phyloP scores from a whole-genome alignment of 2,113 vertebrate species.

The Sylvietta virens region DNA sequence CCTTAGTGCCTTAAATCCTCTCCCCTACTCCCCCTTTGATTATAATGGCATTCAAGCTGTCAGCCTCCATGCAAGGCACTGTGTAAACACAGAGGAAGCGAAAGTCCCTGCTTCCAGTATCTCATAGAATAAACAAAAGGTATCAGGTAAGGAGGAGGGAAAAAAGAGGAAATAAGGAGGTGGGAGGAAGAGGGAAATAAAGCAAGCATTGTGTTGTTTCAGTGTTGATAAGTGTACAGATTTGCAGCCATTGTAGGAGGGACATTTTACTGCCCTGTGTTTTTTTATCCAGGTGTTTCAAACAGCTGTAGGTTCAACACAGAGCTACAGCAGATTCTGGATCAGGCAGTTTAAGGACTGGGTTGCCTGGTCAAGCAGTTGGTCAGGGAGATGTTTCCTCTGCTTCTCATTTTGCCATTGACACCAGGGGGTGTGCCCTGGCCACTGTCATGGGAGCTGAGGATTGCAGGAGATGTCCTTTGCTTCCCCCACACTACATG shows the following conservation, averaged over 20 bases:
- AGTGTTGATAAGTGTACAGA: background rate
- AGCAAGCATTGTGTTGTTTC: background rate
- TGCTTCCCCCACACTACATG: accelerated
- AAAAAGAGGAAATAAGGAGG: background rate
- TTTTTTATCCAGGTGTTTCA: background rate
- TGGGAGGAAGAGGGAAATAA: background rate
- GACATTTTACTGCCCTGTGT: background rate
- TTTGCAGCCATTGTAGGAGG: background rate
- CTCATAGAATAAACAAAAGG: background rate
- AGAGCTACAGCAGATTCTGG: background rate
- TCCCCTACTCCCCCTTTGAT: background rate
- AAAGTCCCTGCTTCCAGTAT: background rate
- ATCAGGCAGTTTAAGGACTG: background rate
- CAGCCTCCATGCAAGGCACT: background rate
- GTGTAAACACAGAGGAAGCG: background rate
- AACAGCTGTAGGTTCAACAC: background rate
- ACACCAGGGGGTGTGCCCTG: background rate
- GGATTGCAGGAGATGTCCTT: background rate
- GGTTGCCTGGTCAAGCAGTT: background rate
- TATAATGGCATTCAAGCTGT: background rate
- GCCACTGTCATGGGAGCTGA: accelerated
- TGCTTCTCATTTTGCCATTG: background rate
- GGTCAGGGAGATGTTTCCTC: background rate
- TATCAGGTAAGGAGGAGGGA: background rate
- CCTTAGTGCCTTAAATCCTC: background rate